Conservation (phyloP, 2,888 invertebrate genomes). For the Drosophila macrospina region DNA sequence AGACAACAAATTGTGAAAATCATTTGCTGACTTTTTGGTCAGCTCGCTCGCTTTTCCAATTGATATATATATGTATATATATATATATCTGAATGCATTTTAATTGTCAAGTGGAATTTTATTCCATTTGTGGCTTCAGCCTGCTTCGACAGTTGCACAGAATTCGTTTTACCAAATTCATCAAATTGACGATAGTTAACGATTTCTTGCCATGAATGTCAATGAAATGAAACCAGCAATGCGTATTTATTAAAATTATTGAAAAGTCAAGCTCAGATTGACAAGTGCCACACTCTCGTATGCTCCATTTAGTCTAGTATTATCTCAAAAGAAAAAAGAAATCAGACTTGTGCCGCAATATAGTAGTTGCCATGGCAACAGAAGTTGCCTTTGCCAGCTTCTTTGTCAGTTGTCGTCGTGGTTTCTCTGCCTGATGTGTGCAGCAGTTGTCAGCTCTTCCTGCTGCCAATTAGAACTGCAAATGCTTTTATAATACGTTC, state of each 20-base stretch:
- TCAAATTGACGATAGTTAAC: not conserved
- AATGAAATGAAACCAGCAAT: not conserved
- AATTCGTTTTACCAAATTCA: conserved; percentile 16
- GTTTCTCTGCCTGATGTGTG: not conserved
- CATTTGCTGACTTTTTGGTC: conserved; percentile 68
- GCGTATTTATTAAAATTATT: not conserved
- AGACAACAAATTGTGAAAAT: conserved; percentile 57
- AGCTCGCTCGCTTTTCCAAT: not conserved
- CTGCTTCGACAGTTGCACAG: conserved; percentile 8
- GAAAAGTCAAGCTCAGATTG: not conserved
- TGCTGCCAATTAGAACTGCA: too few species aligned
- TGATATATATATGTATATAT: not conserved
- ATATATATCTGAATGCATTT: conserved; percentile 51
- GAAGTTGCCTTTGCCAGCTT: not conserved
- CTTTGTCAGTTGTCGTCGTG: not conserved
- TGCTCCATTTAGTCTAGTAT: not conserved
- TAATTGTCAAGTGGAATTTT: conserved; percentile 62
- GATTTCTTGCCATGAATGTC: not conserved
- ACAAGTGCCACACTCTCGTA: not conserved
- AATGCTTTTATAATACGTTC: too few species aligned
- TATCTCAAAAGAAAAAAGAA: not conserved
- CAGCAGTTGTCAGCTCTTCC: not conserved
- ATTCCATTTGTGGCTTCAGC: conserved; percentile 42
- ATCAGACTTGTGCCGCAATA: too few species aligned
- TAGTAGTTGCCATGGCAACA: conserved; percentile 1